These are phyloP conservation scores for Dryobotodes eremita DNA, from an alignment of 2,888 invertebrate genomes.

Conservation along the genomic window DNA sequence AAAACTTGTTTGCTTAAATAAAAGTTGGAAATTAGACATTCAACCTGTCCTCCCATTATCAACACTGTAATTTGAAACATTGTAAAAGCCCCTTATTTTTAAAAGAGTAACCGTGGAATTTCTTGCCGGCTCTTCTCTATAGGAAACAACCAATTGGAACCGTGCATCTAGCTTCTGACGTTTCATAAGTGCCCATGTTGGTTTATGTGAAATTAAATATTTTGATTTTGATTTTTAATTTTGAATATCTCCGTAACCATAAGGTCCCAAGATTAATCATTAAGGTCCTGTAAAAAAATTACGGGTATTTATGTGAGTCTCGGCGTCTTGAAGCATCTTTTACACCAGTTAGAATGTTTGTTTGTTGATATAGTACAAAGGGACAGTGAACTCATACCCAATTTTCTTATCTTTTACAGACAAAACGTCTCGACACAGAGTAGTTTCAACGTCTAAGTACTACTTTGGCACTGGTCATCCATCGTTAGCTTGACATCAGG, in stretches of 20 bases:
- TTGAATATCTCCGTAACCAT: not conserved
- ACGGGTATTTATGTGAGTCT: no score
- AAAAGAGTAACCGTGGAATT: no score
- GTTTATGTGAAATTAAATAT: no score
- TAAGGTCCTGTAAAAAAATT: not conserved
- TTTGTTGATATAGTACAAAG: not conserved
- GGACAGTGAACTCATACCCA: not conserved
- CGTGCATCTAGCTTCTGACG: no score
- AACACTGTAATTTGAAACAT: no score
- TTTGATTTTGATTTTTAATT: no score
- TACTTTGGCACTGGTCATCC: conserved; percentile 13
- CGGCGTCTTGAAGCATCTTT: no score
- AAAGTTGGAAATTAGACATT: not conserved
- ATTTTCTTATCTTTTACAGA: not conserved
- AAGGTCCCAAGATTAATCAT: not conserved
- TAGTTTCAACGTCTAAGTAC: not conserved
- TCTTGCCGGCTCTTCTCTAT: no score
- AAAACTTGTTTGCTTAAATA: not conserved
- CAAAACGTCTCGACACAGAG: conserved; percentile 2
- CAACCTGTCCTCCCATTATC: no score
- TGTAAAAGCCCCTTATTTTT: no score
- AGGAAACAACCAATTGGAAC: no score
- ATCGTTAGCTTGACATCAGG: conserved; percentile 8
- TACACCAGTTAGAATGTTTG: not conserved
- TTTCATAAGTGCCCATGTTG: no score